Conservation (phyloP, 2,113 vertebrate species). For the Anser brachyrhynchus region DNA sequence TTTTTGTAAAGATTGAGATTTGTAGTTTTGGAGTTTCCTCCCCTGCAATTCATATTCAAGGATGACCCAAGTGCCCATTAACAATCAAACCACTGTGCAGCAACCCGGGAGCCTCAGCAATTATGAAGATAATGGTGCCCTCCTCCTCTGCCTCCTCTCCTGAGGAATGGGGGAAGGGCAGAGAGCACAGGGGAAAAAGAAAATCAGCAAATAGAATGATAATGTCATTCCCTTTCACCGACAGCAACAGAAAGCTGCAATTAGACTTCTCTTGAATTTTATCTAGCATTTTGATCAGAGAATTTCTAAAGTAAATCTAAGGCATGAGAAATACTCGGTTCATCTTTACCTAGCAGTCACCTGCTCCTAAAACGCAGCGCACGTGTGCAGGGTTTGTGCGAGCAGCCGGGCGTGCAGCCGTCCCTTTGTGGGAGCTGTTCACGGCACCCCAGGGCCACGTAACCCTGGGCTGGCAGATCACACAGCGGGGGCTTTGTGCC, state of each 20-base stretch:
- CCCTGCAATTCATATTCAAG: conserved; percentile 69
- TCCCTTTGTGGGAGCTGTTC: neutral
- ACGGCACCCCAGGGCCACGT: neutral
- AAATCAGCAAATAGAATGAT: conserved; percentile 65
- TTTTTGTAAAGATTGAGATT: conserved; percentile 1
- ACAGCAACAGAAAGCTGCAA: conserved; percentile 57
- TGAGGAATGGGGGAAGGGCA: conserved; percentile 55
- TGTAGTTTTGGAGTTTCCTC: conserved; percentile 65
- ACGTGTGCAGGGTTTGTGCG: neutral
- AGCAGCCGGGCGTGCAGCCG: rapidly evolving
- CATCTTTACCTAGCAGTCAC: neutral
- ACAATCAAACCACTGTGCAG: conserved; percentile 74
- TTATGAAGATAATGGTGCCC: conserved; percentile 71
- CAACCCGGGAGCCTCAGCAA: conserved; percentile 71
- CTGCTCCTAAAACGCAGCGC: neutral
- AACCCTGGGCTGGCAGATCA: neutral
- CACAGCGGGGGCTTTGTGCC: rapidly evolving
- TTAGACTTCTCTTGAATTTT: conserved; percentile 27
- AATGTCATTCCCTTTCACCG: conserved; percentile 50
- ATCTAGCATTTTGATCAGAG: no score
- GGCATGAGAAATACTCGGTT: neutral
- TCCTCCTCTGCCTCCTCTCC: conserved; percentile 61
- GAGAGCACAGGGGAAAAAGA: neutral
- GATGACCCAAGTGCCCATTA: conserved; percentile 74
- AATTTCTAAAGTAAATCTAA: neutral